These are phyloP conservation scores for Erannis defoliaria DNA, from an alignment of 2,888 invertebrate genomes.

Conservation along the genomic window DNA sequence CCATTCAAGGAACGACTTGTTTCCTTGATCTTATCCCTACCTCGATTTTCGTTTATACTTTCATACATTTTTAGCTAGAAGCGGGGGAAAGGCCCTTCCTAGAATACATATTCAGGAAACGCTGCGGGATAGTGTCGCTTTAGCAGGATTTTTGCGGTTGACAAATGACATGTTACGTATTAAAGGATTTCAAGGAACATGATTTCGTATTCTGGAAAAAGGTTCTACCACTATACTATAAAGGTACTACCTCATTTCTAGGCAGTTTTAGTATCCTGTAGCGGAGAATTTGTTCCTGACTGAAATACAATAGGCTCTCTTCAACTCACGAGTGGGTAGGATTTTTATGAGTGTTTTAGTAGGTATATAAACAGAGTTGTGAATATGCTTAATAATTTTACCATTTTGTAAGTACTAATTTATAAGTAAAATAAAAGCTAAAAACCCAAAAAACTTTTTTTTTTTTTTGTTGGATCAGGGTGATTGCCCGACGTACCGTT, in stretches of 20 bases:
- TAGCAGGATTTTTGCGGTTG: conserved; percentile 17
- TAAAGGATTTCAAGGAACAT: conserved; percentile 7
- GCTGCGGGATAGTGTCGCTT: conserved; percentile 1
- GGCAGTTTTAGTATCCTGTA: background rate
- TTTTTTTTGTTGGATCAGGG: too few relatives aligned
- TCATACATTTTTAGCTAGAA: conserved; percentile 28
- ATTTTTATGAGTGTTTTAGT: too few relatives aligned
- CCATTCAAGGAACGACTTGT: conserved; percentile 28
- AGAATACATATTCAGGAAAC: conserved; percentile 16
- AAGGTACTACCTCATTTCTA: background rate
- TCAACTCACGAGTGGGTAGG: too few relatives aligned
- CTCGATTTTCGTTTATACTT: conserved; percentile 20
- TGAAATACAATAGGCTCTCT: background rate
- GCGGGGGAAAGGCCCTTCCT: conserved; percentile 7
- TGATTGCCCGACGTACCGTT: too few relatives aligned
- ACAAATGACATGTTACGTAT: conserved; percentile 10
- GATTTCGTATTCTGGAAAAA: conserved; percentile 10
- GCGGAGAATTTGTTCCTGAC: background rate
- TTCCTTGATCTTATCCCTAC: conserved; percentile 11
- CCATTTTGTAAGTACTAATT: too few relatives aligned
- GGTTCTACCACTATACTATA: background rate
- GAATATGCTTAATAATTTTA: too few relatives aligned
- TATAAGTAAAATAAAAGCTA: too few relatives aligned
- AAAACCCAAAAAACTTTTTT: too few relatives aligned
- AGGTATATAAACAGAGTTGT: too few relatives aligned